phyloP scores from a whole-genome alignment of 2,797 vertebrate genomes.

The Octomys mimax region DNA sequence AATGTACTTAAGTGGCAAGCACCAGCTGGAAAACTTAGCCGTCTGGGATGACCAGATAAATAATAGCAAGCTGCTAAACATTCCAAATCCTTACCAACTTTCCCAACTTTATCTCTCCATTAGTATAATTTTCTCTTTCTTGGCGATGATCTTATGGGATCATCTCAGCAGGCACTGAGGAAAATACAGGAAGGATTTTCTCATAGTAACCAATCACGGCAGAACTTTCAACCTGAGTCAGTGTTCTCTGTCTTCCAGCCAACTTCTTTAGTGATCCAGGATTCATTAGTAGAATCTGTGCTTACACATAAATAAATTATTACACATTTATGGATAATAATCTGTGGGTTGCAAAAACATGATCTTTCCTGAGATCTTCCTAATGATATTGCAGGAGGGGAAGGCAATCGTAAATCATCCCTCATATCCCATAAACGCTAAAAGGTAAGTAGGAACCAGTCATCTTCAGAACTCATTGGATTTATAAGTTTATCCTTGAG shows the following conservation, averaged over 20 bases:
- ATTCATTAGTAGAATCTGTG: conserved; percentile 1
- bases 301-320: conserved; percentile 31
- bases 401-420: conserved; percentile 75
- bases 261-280: neutral
- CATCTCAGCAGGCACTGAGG: neutral
- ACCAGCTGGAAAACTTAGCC: neutral
- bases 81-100: neutral
- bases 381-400: conserved; percentile 67
- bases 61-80: neutral
- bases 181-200: conserved; percentile 13
- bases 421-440: conserved; percentile 77
- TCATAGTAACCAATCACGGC: neutral
- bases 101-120: neutral
- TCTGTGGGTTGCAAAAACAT: conserved; percentile 42
- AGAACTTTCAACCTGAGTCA: neutral
- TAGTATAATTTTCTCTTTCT: conserved; percentile 39
- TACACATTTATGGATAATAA: conserved; percentile 59
- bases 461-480: conserved; percentile 80
- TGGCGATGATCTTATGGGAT: neutral
- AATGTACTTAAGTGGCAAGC: neutral
- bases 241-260: neutral
- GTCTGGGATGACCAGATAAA: neutral
- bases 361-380: conserved; percentile 66
- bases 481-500: conserved; percentile 83
- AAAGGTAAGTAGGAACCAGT: conserved; percentile 79